Conservation (phyloP, 2,888 invertebrate genomes). For the Hydrotaea diabolus region DNA sequence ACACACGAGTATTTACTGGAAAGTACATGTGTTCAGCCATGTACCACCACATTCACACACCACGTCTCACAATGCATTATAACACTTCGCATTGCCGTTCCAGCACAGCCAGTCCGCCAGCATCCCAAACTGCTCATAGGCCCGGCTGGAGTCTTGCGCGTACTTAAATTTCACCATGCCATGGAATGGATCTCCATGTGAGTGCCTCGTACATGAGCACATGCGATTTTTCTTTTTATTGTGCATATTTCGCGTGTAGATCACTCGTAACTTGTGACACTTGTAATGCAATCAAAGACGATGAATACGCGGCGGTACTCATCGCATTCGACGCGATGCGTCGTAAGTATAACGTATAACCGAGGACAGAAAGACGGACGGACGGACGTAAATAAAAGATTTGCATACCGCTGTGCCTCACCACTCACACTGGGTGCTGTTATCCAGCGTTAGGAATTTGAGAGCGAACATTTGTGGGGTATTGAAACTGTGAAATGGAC, state of each 20-base stretch:
- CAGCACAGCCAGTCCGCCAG: conserved; percentile 1
- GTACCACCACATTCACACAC: conserved; percentile 41
- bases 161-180: conserved; percentile 53
- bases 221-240: not conserved
- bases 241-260: not conserved
- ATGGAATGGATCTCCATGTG: conserved; percentile 40
- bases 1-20: too few relatives aligned
- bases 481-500: conserved; percentile 37
- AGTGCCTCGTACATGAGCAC: conserved; percentile 24
- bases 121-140: not conserved
- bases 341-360: too few relatives aligned
- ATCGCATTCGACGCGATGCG: not conserved
- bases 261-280: conserved; percentile 60
- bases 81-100: conserved; percentile 41
- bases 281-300: conserved; percentile 57
- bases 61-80: conserved; percentile 47
- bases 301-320: conserved; percentile 6
- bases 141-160: conserved; percentile 39
- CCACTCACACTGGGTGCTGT: not conserved
- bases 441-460: not conserved
- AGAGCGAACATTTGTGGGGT: conserved; percentile 20
- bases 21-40: conserved; percentile 16
- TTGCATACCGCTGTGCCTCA: conserved; percentile 53
- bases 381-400: conserved; percentile 41
- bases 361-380: too few relatives aligned